Conservation (phyloP, 2,113 vertebrate genomes). For the Menidia beryllina region DNA sequence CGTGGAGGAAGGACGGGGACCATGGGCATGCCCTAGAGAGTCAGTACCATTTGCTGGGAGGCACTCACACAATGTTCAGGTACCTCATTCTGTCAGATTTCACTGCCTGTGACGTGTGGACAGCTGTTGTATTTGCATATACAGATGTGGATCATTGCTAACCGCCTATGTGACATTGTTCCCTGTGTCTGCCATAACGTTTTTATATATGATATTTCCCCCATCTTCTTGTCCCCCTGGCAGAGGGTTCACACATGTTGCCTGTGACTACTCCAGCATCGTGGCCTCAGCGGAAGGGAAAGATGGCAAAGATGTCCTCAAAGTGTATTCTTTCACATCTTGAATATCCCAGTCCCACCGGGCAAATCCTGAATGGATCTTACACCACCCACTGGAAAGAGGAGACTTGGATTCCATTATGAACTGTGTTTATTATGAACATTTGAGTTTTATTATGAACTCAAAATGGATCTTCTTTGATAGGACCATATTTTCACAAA, state of each 20-base stretch:
- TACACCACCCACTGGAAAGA: constrained; percentile 11
- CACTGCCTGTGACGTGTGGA: not conserved
- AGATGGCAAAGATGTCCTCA: constrained; percentile 80
- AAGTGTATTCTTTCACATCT: constrained; percentile 78
- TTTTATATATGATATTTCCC: not conserved
- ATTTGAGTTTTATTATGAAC: too few relatives aligned
- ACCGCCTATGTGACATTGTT: not conserved
- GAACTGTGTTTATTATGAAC: constrained; percentile 19
- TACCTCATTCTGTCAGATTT: constrained; percentile 34
- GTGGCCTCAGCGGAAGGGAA: constrained; percentile 74
- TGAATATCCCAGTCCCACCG: constrained; percentile 47
- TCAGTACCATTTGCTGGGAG: constrained; percentile 80
- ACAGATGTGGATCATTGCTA: not conserved
- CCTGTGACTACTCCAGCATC: constrained; percentile 82
- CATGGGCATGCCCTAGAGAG: constrained; percentile 69
- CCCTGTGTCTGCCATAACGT: not conserved
- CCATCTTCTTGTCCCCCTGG: constrained; percentile 11
- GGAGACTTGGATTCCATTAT: constrained; percentile 40
- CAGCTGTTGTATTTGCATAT: not conserved
- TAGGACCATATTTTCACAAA: constrained; percentile 32
- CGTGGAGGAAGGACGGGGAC: constrained; percentile 76
- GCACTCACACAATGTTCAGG: constrained; percentile 82
- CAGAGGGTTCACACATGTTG: constrained; percentile 80
- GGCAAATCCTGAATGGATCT: not conserved
- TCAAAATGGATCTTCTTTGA: constrained; percentile 8